These are phyloP conservation scores for Neolamprologus falcicula DNA, from an alignment of 2,113 vertebrate species.

Conservation along the genomic window DNA sequence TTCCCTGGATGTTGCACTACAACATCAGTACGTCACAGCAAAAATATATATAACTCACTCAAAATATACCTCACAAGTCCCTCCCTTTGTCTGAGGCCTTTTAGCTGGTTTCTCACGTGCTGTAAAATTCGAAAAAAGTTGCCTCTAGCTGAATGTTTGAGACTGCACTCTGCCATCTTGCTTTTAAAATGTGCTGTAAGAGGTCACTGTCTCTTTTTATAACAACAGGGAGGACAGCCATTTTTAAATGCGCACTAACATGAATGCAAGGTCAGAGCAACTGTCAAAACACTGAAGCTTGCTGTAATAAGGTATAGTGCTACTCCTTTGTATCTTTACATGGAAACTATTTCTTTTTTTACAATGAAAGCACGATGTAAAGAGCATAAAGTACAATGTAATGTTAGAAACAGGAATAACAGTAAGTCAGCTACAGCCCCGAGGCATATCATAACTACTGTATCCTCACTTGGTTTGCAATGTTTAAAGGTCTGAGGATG, in stretches of 20 bases:
- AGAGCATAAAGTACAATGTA: not conserved
- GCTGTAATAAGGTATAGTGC: not conserved
- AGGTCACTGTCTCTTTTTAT: not conserved
- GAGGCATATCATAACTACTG: not conserved
- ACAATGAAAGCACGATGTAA: not conserved
- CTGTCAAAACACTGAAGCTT: not conserved
- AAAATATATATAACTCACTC: not conserved
- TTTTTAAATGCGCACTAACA: not conserved
- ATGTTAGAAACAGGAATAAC: not conserved
- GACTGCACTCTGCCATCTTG: not conserved
- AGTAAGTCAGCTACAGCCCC: not conserved
- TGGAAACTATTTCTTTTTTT: not conserved
- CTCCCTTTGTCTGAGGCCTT: not conserved
- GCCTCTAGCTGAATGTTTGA: not conserved
- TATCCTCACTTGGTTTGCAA: not conserved
- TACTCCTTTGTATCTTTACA: not conserved
- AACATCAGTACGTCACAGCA: not conserved
- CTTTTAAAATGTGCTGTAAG: not conserved
- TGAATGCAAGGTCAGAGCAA: not conserved
- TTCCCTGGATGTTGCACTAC: not conserved
- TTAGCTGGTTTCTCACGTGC: not conserved
- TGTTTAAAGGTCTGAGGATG: constrained; percentile 36
- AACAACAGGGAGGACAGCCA: not conserved
- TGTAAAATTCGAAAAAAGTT: not conserved
- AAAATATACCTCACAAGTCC: not conserved